A percentile compares a stretch with the other conserved stretches of the same genome.
Conservation (phyloP, 2,888 invertebrate species). For the Tiliacea aurago region DNA sequence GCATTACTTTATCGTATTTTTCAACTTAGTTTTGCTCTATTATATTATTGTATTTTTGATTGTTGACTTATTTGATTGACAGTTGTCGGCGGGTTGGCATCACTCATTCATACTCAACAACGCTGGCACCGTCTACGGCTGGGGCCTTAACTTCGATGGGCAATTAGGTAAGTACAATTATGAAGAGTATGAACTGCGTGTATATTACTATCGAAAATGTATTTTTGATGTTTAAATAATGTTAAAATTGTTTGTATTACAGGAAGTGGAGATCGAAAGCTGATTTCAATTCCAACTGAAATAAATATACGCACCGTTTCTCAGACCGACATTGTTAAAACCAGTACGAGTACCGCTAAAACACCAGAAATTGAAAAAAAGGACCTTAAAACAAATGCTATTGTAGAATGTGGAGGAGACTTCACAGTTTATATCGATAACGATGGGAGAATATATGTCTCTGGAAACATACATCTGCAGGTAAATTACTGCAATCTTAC, state of each 20-base stretch:
- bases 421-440: slow-evolving; percentile 93
- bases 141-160: slow-evolving; percentile 97
- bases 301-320: slow-evolving; percentile 84
- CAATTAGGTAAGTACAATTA: slow-evolving; percentile 92
- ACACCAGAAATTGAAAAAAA: slow-evolving; percentile 74
- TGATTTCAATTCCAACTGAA: slow-evolving; percentile 90
- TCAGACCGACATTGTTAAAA: slow-evolving; percentile 74
- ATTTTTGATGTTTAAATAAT: slow-evolving; percentile 3
- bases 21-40: background rate
- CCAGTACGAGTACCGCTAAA: slow-evolving; percentile 67
- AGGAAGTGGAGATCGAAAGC: slow-evolving; percentile 92
- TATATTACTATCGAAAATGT: background rate
- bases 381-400: slow-evolving; percentile 73
- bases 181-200: background rate
- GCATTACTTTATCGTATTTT: background rate
- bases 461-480: slow-evolving; percentile 92
- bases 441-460: slow-evolving; percentile 93
- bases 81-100: slow-evolving; percentile 94
- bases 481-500: slow-evolving; percentile 63
- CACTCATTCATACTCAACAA: slow-evolving; percentile 94
- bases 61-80: background rate
- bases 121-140: slow-evolving; percentile 93
- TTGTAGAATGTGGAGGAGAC: slow-evolving; percentile 94
- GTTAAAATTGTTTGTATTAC: slow-evolving; percentile 5
- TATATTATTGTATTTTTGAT: background rate